Evolutionary conservation across 2,888 invertebrate genomes (phyloP).

Genomic region (Anoncus sp.): DNA sequence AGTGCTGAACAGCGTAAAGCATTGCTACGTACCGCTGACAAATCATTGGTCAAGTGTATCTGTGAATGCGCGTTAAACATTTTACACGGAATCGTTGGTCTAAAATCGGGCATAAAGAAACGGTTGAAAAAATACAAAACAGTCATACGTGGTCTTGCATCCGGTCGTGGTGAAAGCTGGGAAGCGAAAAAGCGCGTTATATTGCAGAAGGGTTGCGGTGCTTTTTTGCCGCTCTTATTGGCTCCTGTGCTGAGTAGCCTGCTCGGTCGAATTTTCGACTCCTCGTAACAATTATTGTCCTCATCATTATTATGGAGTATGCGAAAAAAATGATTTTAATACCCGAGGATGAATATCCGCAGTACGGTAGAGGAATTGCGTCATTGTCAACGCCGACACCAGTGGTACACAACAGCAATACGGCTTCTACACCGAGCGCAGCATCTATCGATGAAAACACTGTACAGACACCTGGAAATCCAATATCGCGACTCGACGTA

Average conservation of each 20-base stretch:
- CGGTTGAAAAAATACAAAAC: conserved; percentile 20
- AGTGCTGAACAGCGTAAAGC: conserved; percentile 1
- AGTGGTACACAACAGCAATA: too few relatives aligned
- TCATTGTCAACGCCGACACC: too few relatives aligned
- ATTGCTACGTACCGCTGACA: conserved; percentile 1
- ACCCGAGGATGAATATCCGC: neutral
- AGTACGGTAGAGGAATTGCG: neutral
- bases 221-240: conserved; percentile 20
- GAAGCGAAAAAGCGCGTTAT: conserved; percentile 13
- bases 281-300: neutral
- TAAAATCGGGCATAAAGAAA: neutral
- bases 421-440: too few relatives aligned
- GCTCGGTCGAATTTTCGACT: neutral
- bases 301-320: conserved; percentile 1
- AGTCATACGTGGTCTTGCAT: neutral
- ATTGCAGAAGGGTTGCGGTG: conserved; percentile 79
- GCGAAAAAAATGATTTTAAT: conserved; percentile 36
- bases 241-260: neutral
- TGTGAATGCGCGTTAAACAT: conserved; percentile 24
- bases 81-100: conserved; percentile 3
- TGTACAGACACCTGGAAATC: conserved; percentile 22
- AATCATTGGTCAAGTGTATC: conserved; percentile 23
- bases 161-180: neutral
- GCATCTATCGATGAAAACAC: neutral
- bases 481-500: conserved; percentile 16